Conservation (phyloP, 1,140 invertebrate species). For the Zelostemma sp. region DNA sequence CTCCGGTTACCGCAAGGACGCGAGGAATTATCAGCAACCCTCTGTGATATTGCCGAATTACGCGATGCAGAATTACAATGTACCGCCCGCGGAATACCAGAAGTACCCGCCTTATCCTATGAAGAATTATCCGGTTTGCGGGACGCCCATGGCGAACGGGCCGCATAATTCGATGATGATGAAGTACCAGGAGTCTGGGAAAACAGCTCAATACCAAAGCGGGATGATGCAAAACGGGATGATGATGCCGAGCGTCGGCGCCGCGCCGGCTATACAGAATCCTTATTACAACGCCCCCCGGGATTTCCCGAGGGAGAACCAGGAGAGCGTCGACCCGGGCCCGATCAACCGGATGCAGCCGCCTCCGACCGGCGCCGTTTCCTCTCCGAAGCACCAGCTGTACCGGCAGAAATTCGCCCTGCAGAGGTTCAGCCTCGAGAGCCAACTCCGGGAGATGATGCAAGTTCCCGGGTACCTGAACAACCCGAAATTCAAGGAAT, state of each 20-base stretch:
- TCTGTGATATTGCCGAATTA: slow-evolving; percentile 56
- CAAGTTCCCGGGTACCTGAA: slow-evolving; percentile 61
- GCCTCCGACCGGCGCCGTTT: slow-evolving; percentile 24
- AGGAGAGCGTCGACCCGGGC: slow-evolving; percentile 26
- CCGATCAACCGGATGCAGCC: slow-evolving; percentile 25
- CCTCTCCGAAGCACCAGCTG: slow-evolving; percentile 48
- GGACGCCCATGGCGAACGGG: slow-evolving; percentile 21
- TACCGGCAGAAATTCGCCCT: slow-evolving; percentile 65
- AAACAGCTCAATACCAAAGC: slow-evolving; percentile 59
- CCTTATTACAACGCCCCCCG: slow-evolving; percentile 55
- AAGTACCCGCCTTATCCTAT: slow-evolving; percentile 58
- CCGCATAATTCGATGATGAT: slow-evolving; percentile 49
- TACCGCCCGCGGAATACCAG: slow-evolving; percentile 53
- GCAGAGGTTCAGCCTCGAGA: slow-evolving; percentile 60
- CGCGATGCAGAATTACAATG: slow-evolving; percentile 58
- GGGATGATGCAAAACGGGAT: slow-evolving; percentile 46
- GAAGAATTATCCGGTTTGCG: slow-evolving; percentile 49
- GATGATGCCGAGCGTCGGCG: slow-evolving; percentile 39
- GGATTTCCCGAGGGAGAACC: slow-evolving; percentile 51
- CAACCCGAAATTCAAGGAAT: slow-evolving; percentile 67
- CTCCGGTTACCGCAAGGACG: slow-evolving; percentile 57
- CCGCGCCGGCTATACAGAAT: slow-evolving; percentile 52
- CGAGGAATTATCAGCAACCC: slow-evolving; percentile 51
- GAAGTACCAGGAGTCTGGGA: slow-evolving; percentile 60
- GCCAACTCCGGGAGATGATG: slow-evolving; percentile 58